Percentiles rank a stretch among this genome's conserved stretches.
phyloP scores from a whole-genome alignment of 2,888 invertebrate genomes.

The Hypomecis punctinalis region DNA sequence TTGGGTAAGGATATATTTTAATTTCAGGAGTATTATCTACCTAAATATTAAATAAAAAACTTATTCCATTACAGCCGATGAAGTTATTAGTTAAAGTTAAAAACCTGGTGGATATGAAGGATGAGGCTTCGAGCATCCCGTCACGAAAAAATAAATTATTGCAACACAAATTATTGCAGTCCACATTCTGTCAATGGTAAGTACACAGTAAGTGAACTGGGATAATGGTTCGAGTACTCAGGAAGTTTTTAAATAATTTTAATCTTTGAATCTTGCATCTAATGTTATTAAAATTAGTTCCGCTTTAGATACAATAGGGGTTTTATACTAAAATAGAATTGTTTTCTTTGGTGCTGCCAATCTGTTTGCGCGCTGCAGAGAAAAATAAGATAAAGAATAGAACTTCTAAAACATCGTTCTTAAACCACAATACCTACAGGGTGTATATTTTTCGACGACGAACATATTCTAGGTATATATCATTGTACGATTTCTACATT shows the following conservation, averaged over 20 bases:
- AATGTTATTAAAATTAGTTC: conserved; percentile 40
- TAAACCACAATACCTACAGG: too few relatives aligned
- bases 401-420: too few relatives aligned
- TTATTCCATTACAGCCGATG: too few relatives aligned
- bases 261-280: conserved; percentile 22
- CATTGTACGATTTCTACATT: too few relatives aligned
- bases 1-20: too few relatives aligned
- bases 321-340: conserved; percentile 2
- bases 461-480: too few relatives aligned
- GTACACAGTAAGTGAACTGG: conserved; percentile 14
- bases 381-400: too few relatives aligned
- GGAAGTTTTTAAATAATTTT: conserved; percentile 13
- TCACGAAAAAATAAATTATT: conserved; percentile 43
- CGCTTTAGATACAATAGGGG: conserved; percentile 12
- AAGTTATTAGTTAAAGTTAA: too few relatives aligned
- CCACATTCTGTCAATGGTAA: conserved; percentile 48
- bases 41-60: too few relatives aligned
- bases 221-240: conserved; percentile 22
- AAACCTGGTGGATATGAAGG: conserved; percentile 57
- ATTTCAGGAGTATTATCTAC: too few relatives aligned
- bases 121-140: conserved; percentile 39
- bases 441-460: too few relatives aligned
- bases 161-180: conserved; percentile 42
- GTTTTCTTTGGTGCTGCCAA: background rate
- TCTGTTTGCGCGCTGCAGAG: too few relatives aligned